Percentiles rank a stretch among this genome's conserved stretches.
phyloP scores from a whole-genome alignment of 1,140 invertebrate genomes.

The Brachionus plicatilis region DNA sequence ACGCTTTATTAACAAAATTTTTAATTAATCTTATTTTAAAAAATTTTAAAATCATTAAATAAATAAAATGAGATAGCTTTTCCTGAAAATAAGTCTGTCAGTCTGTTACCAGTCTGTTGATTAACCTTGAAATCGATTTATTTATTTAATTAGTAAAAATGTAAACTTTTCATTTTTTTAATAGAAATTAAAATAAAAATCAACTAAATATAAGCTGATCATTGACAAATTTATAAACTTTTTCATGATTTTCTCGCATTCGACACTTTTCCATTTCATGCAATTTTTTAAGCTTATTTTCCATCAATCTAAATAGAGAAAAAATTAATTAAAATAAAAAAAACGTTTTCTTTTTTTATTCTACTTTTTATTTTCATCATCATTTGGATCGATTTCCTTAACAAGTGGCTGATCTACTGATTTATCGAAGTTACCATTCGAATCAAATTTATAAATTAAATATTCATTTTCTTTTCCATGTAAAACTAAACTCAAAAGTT shows the following conservation, averaged over 20 bases:
- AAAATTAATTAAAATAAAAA: not conserved
- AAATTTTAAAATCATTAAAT: too few relatives aligned
- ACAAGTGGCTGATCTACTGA: not conserved
- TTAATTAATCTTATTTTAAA: too few relatives aligned
- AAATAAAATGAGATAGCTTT: too few relatives aligned
- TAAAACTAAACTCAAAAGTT: not conserved
- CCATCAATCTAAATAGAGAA: not conserved
- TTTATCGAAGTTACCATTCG: not conserved
- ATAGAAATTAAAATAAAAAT: not conserved
- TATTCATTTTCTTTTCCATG: not conserved
- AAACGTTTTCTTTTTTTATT: too few relatives aligned
- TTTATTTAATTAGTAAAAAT: too few relatives aligned
- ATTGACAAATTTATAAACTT: not conserved
- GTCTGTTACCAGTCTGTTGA: too few relatives aligned
- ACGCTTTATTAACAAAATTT: too few relatives aligned
- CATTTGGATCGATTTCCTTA: not conserved
- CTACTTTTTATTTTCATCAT: not conserved
- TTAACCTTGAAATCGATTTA: too few relatives aligned
- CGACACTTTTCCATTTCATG: not conserved
- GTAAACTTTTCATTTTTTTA: not conserved
- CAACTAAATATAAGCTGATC: not conserved
- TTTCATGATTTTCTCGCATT: not conserved
- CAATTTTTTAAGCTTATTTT: not conserved
- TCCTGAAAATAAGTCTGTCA: too few relatives aligned
- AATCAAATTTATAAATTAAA: not conserved